Conservation (phyloP, 1,140 invertebrate genomes). For the Phortica variegata region DNA sequence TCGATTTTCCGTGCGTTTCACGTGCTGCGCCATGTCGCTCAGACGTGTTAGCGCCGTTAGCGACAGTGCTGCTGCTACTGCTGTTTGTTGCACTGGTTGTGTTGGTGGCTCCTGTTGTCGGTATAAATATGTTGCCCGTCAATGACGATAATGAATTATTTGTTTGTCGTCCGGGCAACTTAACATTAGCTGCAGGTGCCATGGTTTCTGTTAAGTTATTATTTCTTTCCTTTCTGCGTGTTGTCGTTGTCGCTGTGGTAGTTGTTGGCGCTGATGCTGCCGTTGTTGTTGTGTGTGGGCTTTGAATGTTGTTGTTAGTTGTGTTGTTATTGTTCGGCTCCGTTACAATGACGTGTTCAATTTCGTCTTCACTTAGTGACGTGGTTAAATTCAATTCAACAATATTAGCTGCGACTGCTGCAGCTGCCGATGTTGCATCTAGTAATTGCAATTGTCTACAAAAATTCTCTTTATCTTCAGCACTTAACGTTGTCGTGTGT, state of each 20-base stretch:
- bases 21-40: conserved; percentile 2
- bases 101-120: conserved; percentile 19
- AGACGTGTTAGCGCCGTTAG: conserved; percentile 2
- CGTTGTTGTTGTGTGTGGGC: conserved; percentile 8
- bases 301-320: conserved; percentile 1
- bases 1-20: conserved; percentile 22
- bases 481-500: conserved; percentile 37
- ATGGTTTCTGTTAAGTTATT: conserved; percentile 35
- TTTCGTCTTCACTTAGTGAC: conserved; percentile 25
- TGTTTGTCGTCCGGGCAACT: conserved; percentile 73
- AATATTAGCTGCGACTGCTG: conserved; percentile 44
- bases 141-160: conserved; percentile 84
- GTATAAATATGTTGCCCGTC: conserved; percentile 79
- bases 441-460: conserved; percentile 42
- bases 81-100: conserved; percentile 17
- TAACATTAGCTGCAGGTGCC: conserved; percentile 57
- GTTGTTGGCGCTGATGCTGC: conserved; percentile 11
- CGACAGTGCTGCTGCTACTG: conserved; percentile 16
- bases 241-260: conserved; percentile 6
- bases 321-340: not conserved
- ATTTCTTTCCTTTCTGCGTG: conserved; percentile 1
- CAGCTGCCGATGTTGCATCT: conserved; percentile 42
- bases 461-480: conserved; percentile 54
- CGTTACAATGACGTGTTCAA: not conserved
- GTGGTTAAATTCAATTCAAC: conserved; percentile 40